phyloP scores from a whole-genome alignment of 1,140 invertebrate species.

The Drosophila saltans region DNA sequence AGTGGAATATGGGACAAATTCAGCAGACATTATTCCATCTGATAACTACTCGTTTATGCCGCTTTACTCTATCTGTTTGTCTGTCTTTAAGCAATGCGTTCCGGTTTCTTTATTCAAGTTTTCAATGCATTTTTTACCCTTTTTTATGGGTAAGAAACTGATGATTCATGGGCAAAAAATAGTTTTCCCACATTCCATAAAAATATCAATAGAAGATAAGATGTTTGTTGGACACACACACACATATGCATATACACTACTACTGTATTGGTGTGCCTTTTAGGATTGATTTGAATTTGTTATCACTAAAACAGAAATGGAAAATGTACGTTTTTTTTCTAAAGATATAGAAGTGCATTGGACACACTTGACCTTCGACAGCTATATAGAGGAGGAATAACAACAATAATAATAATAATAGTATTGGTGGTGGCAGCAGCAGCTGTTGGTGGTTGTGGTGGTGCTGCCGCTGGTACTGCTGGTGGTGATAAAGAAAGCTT shows the following conservation, averaged over 20 bases:
- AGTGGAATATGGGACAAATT: too few species aligned
- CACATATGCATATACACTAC: neutral
- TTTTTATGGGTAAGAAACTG: neutral
- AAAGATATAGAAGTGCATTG: constrained; percentile 44
- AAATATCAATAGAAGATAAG: constrained; percentile 13
- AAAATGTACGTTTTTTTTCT: constrained; percentile 9
- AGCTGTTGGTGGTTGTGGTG: neutral
- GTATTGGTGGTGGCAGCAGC: constrained; percentile 1
- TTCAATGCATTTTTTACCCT: neutral
- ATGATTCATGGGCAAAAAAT: constrained; percentile 8
- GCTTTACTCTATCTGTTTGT: neutral
- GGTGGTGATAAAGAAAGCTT: constrained; percentile 38
- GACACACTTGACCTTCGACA: constrained; percentile 60
- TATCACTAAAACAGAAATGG: constrained; percentile 3
- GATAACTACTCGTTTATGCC: too few species aligned
- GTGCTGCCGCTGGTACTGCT: too few species aligned
- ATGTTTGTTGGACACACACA: neutral
- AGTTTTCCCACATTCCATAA: constrained; percentile 15
- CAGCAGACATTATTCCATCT: too few species aligned
- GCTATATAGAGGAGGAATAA: constrained; percentile 16
- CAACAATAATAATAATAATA: neutral
- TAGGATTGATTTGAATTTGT: neutral
- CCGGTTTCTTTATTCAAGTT: neutral
- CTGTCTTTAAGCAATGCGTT: neutral
- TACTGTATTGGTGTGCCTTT: neutral